Evolutionary conservation across 2,888 invertebrate genomes (phyloP).

Genomic region (Glaucopsyche alexis): DNA sequence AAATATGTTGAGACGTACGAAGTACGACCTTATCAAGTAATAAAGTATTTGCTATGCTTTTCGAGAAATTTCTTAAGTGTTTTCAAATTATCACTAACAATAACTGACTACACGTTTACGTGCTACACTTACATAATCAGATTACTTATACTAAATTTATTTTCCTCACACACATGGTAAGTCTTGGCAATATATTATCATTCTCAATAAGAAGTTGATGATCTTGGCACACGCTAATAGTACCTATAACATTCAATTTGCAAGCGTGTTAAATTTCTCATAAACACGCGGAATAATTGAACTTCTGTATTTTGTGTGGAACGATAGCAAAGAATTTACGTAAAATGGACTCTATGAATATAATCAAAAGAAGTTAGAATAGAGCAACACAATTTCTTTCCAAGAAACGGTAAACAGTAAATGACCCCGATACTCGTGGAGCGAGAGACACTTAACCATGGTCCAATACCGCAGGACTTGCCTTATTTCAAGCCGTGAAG

Average conservation of each 20-base stretch:
- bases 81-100: too few relatives aligned
- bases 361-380: background rate
- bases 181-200: constrained; percentile 52
- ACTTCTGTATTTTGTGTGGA: constrained; percentile 2
- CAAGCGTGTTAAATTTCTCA: constrained; percentile 48
- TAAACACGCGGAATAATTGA: background rate
- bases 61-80: too few relatives aligned
- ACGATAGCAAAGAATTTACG: background rate
- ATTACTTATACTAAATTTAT: constrained; percentile 30
- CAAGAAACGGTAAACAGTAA: constrained; percentile 41
- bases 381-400: constrained; percentile 35
- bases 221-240: constrained; percentile 65
- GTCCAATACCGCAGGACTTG: constrained; percentile 35
- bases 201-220: constrained; percentile 72
- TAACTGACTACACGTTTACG: too few relatives aligned
- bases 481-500: constrained; percentile 43
- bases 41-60: too few relatives aligned
- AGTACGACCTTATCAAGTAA: too few relatives aligned
- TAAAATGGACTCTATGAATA: constrained; percentile 8
- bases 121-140: background rate
- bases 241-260: constrained; percentile 37
- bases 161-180: constrained; percentile 27
- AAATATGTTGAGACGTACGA: background rate
- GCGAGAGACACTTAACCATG: constrained; percentile 34
- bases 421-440: constrained; percentile 43